A percentile compares a stretch with the other conserved stretches of the same genome.
Conservation (phyloP, 2,888 invertebrate genomes). For the Maniola hyperantus region DNA sequence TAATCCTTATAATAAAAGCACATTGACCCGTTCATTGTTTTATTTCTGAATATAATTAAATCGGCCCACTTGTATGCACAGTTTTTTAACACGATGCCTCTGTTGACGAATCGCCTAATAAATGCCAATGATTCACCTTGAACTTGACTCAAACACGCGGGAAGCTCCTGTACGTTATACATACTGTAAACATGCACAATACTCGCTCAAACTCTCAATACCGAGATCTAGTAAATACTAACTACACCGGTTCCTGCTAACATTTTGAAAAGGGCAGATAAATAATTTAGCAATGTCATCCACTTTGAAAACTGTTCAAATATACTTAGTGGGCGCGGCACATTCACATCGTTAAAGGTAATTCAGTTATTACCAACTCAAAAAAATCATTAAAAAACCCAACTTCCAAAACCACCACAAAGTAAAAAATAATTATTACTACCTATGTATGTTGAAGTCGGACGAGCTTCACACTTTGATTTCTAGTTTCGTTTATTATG, state of each 20-base stretch:
- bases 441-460: too few relatives aligned
- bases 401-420: too few relatives aligned
- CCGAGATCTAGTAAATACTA: constrained; percentile 57
- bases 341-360: not conserved
- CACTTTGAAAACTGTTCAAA: constrained; percentile 42
- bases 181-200: constrained; percentile 43
- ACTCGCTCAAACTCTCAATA: constrained; percentile 55
- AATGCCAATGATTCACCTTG: constrained; percentile 81
- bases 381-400: too few relatives aligned
- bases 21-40: constrained; percentile 23
- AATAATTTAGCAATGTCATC: constrained; percentile 44
- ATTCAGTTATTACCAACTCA: not conserved
- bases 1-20: constrained; percentile 20
- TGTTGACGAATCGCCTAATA: constrained; percentile 73
- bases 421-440: too few relatives aligned
- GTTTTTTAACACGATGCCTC: constrained; percentile 38
- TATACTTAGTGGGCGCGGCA: constrained; percentile 27
- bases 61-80: constrained; percentile 25
- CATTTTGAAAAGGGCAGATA: constrained; percentile 63
- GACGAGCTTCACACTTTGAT: too few relatives aligned
- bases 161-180: constrained; percentile 56
- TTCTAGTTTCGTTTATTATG: too few relatives aligned
- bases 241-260: constrained; percentile 62
- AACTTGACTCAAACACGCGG: constrained; percentile 71
- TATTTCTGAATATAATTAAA: constrained; percentile 30